Conservation (phyloP, 1,140 invertebrate genomes). For the Eciton burchellii region DNA sequence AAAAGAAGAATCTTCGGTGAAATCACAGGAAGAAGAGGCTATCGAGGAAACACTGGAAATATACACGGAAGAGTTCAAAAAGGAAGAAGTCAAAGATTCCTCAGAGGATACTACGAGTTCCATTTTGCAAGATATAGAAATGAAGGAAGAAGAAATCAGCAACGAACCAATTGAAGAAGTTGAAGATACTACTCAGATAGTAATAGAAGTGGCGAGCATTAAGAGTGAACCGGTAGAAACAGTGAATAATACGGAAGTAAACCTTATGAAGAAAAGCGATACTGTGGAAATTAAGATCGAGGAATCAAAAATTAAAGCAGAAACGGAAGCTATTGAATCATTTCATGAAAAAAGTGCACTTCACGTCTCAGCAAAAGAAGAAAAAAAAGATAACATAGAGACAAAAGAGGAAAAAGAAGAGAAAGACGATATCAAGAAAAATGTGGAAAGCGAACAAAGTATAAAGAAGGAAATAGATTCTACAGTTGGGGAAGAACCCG, state of each 20-base stretch:
- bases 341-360: neutral
- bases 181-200: constrained; percentile 22
- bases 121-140: constrained; percentile 62
- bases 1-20: constrained; percentile 53
- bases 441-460: constrained; percentile 73
- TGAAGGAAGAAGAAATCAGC: constrained; percentile 66
- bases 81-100: constrained; percentile 70
- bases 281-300: constrained; percentile 36
- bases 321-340: neutral
- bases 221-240: constrained; percentile 59
- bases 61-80: constrained; percentile 64
- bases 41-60: constrained; percentile 59
- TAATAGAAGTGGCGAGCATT: constrained; percentile 38
- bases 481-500: constrained; percentile 74
- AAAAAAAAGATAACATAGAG: constrained; percentile 67
- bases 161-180: constrained; percentile 40
- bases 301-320: constrained; percentile 53
- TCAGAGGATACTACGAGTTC: constrained; percentile 61
- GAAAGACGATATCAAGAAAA: constrained; percentile 64
- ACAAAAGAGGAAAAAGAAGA: constrained; percentile 73
- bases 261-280: constrained; percentile 58
- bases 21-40: constrained; percentile 53
- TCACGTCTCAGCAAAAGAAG: constrained; percentile 49
- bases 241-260: neutral
- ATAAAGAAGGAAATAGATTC: constrained; percentile 82